Conservation (phyloP, 2,113 vertebrate genomes). For the Hyla sarda region DNA sequence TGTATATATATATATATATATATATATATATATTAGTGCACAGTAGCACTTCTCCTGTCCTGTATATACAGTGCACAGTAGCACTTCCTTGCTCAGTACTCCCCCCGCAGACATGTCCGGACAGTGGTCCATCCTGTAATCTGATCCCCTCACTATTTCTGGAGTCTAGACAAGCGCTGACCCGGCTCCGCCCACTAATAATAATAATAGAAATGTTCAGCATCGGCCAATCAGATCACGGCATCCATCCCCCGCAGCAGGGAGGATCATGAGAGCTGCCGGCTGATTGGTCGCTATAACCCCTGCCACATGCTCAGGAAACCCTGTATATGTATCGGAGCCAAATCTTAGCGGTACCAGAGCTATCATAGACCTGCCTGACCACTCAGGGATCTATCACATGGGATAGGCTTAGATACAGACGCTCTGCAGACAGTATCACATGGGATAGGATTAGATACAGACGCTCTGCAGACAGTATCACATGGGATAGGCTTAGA, state of each 20-base stretch:
- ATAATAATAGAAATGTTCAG: neutral
- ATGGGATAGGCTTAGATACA: no score
- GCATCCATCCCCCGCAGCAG: neutral
- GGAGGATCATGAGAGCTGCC: neutral
- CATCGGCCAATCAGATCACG: neutral
- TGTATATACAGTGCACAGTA: neutral
- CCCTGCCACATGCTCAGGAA: no score
- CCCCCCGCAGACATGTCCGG: neutral
- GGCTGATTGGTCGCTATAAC: neutral
- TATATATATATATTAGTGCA: neutral
- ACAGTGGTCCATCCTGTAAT: neutral
- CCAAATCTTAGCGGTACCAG: no score
- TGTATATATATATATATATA: neutral
- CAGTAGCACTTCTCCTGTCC: neutral
- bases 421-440: neutral
- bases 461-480: neutral
- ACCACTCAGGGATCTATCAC: no score
- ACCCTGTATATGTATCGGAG: no score
- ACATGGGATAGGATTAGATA: neutral
- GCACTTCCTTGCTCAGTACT: neutral
- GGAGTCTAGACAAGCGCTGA: slow-evolving; percentile 4
- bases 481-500: neutral
- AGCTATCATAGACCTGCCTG: no score
- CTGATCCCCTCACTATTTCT: neutral
- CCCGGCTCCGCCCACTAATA: neutral